phyloP scores from a whole-genome alignment of 2,113 vertebrate species.

The Desmodus rotundus region DNA sequence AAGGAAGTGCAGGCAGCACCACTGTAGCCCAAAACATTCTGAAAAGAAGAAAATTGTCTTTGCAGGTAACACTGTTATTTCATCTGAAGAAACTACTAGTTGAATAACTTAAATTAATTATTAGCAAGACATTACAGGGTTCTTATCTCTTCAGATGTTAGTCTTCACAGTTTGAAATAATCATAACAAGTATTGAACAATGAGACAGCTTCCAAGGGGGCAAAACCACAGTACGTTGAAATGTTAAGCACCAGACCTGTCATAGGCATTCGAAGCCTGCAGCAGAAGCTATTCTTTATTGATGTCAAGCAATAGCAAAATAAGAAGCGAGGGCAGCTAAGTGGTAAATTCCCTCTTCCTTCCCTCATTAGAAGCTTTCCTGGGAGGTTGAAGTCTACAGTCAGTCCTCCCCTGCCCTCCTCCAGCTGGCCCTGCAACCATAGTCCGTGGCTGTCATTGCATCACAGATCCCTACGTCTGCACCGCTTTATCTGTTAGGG shows the following conservation, averaged over 20 bases:
- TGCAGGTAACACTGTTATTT: neutral
- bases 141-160: neutral
- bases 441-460: neutral
- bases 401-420: neutral
- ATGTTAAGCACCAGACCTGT: neutral
- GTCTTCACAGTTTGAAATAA: neutral
- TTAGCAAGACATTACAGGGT: conserved; percentile 20
- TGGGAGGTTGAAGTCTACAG: neutral
- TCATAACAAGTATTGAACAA: conserved; percentile 17
- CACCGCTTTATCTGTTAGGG: neutral
- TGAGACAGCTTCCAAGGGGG: neutral
- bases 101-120: conserved; percentile 10
- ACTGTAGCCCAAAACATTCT: neutral
- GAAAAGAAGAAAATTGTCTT: neutral
- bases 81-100: neutral
- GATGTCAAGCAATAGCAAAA: neutral
- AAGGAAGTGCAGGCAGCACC: neutral
- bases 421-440: neutral
- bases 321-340: neutral
- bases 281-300: conserved; percentile 9
- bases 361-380: neutral
- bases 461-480: neutral
- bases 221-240: neutral
- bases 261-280: neutral
- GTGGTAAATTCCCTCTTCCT: neutral